These are phyloP conservation scores for Drosophila parthenogenetica DNA, from an alignment of 2,888 invertebrate genomes.

Conservation along the genomic window DNA sequence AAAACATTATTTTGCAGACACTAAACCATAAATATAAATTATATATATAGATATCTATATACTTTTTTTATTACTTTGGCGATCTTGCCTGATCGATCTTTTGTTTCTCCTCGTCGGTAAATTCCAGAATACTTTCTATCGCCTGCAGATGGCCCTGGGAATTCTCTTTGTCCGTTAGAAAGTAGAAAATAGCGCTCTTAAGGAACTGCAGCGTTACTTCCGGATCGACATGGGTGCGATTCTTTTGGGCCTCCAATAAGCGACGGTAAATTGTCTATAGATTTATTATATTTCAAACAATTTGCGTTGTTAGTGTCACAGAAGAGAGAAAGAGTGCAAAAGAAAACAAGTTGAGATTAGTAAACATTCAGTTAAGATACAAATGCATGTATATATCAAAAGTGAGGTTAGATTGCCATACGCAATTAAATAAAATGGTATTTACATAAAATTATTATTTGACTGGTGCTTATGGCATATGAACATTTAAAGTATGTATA, in stretches of 20 bases:
- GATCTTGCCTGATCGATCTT: conserved; percentile 91
- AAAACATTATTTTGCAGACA: conserved; percentile 67
- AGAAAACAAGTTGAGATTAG: conserved; percentile 43
- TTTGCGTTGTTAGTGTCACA: conserved; percentile 20
- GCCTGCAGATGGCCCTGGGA: conserved; percentile 93
- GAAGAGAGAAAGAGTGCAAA: conserved; percentile 54
- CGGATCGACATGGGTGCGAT: conserved; percentile 92
- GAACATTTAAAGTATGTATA: conserved; percentile 71
- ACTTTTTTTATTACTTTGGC: conserved; percentile 76
- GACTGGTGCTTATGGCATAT: conserved; percentile 70
- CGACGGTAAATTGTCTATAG: conserved; percentile 93
- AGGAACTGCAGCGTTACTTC: conserved; percentile 96
- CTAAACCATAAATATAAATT: not conserved
- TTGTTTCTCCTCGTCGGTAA: conserved; percentile 92
- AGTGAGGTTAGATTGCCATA: conserved; percentile 49
- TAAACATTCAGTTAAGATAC: conserved; percentile 20
- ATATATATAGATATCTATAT: not conserved
- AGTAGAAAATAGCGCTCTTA: conserved; percentile 96
- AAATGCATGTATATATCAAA: conserved; percentile 10
- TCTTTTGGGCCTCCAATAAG: conserved; percentile 91
- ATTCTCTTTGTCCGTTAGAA: conserved; percentile 95
- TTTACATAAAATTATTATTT: conserved; percentile 58
- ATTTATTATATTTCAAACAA: not conserved
- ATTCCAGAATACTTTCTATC: conserved; percentile 96
- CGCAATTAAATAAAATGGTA: conserved; percentile 44